phyloP scores from a whole-genome alignment of 2,888 invertebrate species.

The Eremobia ochroleuca region DNA sequence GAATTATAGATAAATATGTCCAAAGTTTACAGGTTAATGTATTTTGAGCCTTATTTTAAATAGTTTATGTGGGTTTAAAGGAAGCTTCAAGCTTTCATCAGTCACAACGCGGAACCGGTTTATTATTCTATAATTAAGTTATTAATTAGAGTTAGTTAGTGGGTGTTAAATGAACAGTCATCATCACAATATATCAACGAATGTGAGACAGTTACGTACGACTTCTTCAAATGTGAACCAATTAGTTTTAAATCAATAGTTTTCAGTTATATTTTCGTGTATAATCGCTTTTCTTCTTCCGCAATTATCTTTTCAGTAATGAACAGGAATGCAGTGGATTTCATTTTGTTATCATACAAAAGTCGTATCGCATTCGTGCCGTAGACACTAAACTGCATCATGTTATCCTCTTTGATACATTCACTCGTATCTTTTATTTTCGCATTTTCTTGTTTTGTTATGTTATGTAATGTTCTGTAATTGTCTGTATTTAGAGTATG shows the following conservation, averaged over 20 bases:
- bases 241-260: not conserved
- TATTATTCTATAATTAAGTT: conserved; percentile 38
- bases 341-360: not conserved
- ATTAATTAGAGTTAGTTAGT: conserved; percentile 42
- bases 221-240: conserved; percentile 5
- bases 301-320: not conserved
- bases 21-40: conserved; percentile 12
- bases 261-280: not conserved
- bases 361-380: conserved; percentile 63
- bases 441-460: conserved; percentile 69
- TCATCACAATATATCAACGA: conserved; percentile 10
- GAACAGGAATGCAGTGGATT: not conserved
- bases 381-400: conserved; percentile 39
- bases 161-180: conserved; percentile 28
- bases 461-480: conserved; percentile 73
- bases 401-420: conserved; percentile 72
- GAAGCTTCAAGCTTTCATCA: conserved; percentile 37
- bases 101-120: conserved; percentile 33
- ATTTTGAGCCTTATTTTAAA: conserved; percentile 10
- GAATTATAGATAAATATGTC: conserved; percentile 37
- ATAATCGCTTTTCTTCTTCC: not conserved
- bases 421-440: conserved; percentile 69
- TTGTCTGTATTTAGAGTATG: conserved; percentile 61
- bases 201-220: not conserved
- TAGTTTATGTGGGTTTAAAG: conserved; percentile 19